Evolutionary conservation across 2,113 vertebrate species (phyloP), one percentile per base, ranked within the genome.

Genomic region (Australoheros scitulus): DNA sequence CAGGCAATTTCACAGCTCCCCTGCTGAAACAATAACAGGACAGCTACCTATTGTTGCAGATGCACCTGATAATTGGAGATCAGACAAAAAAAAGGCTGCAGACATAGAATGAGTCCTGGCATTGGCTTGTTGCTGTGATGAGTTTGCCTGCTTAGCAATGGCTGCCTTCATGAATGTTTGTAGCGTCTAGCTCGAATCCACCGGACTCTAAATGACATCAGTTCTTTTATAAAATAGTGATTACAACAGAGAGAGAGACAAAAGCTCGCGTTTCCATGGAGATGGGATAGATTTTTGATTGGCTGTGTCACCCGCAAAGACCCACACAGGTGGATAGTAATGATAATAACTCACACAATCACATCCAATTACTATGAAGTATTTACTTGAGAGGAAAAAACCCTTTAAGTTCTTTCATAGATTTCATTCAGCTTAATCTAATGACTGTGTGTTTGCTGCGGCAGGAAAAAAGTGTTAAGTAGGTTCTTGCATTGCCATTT

Each of bases 241-340:
- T 84, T 88, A 76, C 83, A 76, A 63, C 41, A n/a, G 82, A 26
- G 26, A 26, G 26, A 26, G 26, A 88, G 77, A 90, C 87, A 84
- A 93, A 91, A 77, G 41, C 80, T 61, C 75, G 52, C 2, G 82
- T 93, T 89, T 86, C 91, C 91, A 94, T 91, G 89, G 93, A 57
- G 89, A 94, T 77, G 36, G 61, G 58, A 76, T 60, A 38, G 77
- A 26, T 70, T 86, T 85, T 77, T 88, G 87, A 91, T 89, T 91
- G 85, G 83, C 76, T 52, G 72, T 59, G 85, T 85, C 65, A 29
- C 84, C 77, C 47, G 6, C 10, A 55, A 86, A 90, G 83, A 90
- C 60, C 70, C 57, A 26, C 79, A 83, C 90, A 92, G 92, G 90
- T 93, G 92, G 82, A 92, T 93, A 83, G 91, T 92, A 86, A 91